Evolutionary conservation across 2,888 invertebrate species (phyloP), one percentile per base, ranked within the genome.

Genomic region (Chydorus sphaericus): DNA sequence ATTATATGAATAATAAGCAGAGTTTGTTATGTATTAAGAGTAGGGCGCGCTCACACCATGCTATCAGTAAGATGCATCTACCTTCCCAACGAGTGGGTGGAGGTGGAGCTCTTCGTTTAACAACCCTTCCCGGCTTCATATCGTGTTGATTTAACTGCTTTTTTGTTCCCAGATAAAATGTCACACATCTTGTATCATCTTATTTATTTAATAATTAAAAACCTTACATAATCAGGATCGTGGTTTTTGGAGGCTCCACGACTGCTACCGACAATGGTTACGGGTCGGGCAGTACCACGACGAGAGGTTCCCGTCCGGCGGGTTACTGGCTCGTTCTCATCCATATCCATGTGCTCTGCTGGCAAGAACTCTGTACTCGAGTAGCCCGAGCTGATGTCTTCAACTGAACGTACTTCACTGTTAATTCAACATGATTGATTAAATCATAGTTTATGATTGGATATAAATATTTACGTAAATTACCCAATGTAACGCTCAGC

Each of bases 341-440:
- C 31, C 20, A 36, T 20, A 38, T 18, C 36, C 23, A 38, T 52
- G n/a, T n/a, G n/a, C 30, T 56, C 56, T n/a, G 38, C 29, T n/a
- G 38, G 16, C 30, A 57, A 51, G 48, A 33, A 44, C 30, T 37
- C 57, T 4, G 53, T 55, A 36, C 57, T 57, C 28, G 57, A 57
- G 36, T 57, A 57, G 29, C 57, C 57, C 29, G 57, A 57, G 49
- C 57, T 57, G 26, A 54, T 30, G 7, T 53, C 57, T 14, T 50
- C 56, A 4, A 50, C 23, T 1, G 49, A 56, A 11, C 50, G 50
- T 28, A 50, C 30, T 14, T 52, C 33, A 7, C 52, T 52, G 36
- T 20, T 26, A 31, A 14, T 33, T 33, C 33, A 33, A 8, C 33
- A 33, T 10, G 14, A n/a, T n/a, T n/a, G n/a, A n/a, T n/a, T n/a